Percentiles rank a stretch among this genome's conserved stretches.
Conservation (phyloP, 2,113 vertebrate species). For the Lipophrys pholis region DNA sequence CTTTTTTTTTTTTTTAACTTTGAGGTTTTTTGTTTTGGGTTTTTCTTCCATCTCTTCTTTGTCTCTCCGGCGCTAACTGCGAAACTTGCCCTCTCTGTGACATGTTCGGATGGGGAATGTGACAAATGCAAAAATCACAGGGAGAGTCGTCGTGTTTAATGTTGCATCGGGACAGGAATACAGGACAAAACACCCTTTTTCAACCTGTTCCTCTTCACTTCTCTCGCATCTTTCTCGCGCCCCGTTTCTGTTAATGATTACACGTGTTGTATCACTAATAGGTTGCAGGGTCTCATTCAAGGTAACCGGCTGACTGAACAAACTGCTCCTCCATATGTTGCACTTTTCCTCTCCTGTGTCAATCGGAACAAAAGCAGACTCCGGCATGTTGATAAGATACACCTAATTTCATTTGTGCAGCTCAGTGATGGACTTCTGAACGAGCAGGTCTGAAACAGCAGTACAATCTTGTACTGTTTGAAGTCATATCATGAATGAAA, state of each 20-base stretch:
- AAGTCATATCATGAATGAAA: neutral
- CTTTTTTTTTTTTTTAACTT: conserved; percentile 29
- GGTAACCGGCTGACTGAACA: conserved; percentile 29
- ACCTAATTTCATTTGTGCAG: neutral
- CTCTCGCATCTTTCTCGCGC: conserved; percentile 12
- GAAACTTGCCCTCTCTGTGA: conserved; percentile 26
- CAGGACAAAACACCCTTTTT: neutral
- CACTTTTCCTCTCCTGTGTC: neutral
- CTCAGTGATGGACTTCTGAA: neutral
- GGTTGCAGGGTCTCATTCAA: conserved; percentile 13
- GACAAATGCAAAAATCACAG: conserved; percentile 42
- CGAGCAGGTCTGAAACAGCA: neutral
- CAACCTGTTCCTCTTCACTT: neutral
- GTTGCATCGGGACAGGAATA: conserved; percentile 30
- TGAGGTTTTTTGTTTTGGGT: conserved; percentile 31
- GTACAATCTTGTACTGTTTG: neutral
- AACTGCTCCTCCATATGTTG: conserved; percentile 21
- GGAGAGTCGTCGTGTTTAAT: conserved; percentile 44
- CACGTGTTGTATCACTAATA: conserved; percentile 26
- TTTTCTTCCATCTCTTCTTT: conserved; percentile 9
- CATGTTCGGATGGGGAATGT: conserved; percentile 37
- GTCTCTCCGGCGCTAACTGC: conserved; percentile 8
- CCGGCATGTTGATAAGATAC: neutral
- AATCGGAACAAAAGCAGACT: neutral
- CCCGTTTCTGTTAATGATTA: conserved; percentile 39